A percentile compares a stretch with the other conserved stretches of the same genome.
phyloP scores from a whole-genome alignment of 2,888 invertebrate genomes.

The Hemaris fuciformis region DNA sequence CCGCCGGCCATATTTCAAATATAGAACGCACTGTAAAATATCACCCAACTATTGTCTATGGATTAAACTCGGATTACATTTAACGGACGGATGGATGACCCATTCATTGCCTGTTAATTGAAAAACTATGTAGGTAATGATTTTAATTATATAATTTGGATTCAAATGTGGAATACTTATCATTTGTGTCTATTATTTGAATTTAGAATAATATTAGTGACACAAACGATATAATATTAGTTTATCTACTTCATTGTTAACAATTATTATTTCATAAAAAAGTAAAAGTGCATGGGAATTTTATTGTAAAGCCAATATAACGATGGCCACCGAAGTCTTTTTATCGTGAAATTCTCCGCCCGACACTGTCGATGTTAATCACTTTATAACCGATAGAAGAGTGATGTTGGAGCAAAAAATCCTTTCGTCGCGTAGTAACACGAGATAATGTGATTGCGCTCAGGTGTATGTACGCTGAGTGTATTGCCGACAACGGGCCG shows the following conservation, averaged over 20 bases:
- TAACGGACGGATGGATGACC: constrained; percentile 15
- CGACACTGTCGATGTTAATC: background rate
- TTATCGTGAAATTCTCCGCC: no score
- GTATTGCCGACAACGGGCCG: constrained; percentile 51
- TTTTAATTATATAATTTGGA: background rate
- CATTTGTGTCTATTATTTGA: background rate
- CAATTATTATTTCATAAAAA: no score
- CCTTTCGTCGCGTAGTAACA: constrained; percentile 25
- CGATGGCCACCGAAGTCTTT: no score
- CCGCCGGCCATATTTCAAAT: constrained; percentile 69
- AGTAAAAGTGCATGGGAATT: no score
- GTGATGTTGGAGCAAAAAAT: constrained; percentile 24
- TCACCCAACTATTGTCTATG: constrained; percentile 25
- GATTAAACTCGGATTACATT: constrained; percentile 31
- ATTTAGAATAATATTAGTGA: background rate
- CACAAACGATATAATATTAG: no score
- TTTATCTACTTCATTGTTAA: no score
- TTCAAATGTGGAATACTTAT: background rate
- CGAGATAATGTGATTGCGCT: constrained; percentile 67
- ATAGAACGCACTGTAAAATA: constrained; percentile 48
- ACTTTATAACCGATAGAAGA: constrained; percentile 9
- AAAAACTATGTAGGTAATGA: background rate
- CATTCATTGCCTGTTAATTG: background rate
- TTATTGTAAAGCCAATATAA: no score
- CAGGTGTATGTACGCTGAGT: constrained; percentile 66